Base-by-base conservation (phyloP, 2,113 vertebrate genomes). In the Perognathus longimembris region DNA sequence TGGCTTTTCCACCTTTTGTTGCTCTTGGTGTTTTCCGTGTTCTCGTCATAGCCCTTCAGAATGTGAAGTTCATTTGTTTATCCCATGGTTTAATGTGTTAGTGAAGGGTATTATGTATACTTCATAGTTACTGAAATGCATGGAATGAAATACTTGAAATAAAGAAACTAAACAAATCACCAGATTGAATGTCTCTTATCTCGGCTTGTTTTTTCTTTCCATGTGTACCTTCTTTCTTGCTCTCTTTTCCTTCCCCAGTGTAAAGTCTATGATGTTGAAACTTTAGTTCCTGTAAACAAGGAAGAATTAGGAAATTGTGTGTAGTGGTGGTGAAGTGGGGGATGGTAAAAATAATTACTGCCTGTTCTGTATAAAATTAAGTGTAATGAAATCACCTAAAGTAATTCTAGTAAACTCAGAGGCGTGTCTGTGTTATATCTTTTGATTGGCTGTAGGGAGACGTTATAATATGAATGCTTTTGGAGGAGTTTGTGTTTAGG, bases 281-380 rank as follows among this genome's bases (percentile, higher is more conserved):
- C 92, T 91, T 92, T 90, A 92, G 32, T 96, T 86, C 79, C 87
- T 88, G 32, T 63, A 18, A 85, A 93, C 86, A 92, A 86, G 67
- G 45, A 94, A 92, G 75, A 69, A 82, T 81, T 93, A 86, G 50
- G 63, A 94, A 92, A 80, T 88, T 71, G 20, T 32, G 50, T 54
- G 50, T 54, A 4, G 50, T 54, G 40, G 42, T 5, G 38, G 7
- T n/a, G 7, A 12, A 61, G 3, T 28, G 15, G 22, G 6, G 12
- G 54, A 5, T 32, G 34, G 12, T 75, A 34, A 91, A 92, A 86
- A 77, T 79, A 79, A 70, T 70, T 86, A 45, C 5, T 85, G 34
- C 40, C 17, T 84, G 3, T 76, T 91, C 10, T 88, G 17, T 89
- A 18, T 22, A n/a, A 90, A 70, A n/a, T 91, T 57, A 76, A 73